Conservation (phyloP, 2,113 vertebrate genomes). For the Cromileptes altivelis region DNA sequence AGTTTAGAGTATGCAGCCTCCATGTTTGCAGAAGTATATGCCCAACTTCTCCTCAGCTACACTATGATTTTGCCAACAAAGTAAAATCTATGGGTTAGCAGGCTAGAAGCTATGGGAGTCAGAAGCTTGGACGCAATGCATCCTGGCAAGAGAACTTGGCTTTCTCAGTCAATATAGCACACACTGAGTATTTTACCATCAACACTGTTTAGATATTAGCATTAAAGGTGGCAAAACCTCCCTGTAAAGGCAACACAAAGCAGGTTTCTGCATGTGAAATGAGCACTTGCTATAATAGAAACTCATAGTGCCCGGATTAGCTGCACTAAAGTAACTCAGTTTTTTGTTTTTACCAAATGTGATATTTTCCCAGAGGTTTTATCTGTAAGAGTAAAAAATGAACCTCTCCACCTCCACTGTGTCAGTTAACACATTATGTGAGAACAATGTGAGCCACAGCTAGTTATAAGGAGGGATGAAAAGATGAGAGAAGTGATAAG, state of each 20-base stretch:
- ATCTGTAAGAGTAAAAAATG: neutral
- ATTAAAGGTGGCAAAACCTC: no score
- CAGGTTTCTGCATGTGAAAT: neutral
- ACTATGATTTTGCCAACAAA: no score
- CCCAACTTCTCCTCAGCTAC: no score
- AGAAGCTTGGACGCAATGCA: no score
- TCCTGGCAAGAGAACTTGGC: no score
- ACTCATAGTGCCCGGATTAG: neutral
- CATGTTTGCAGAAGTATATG: no score
- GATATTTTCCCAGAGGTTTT: neutral
- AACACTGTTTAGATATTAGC: no score
- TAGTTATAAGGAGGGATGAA: constrained; percentile 8
- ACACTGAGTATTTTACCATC: no score
- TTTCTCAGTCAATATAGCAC: no score
- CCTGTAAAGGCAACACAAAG: neutral
- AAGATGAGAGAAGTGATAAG: constrained; percentile 12
- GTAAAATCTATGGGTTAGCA: no score
- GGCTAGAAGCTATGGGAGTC: no score
- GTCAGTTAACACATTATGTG: neutral
- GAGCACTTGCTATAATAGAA: neutral
- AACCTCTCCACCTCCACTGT: neutral
- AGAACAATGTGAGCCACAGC: neutral
- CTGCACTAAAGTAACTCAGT: neutral
- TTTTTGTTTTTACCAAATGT: neutral
- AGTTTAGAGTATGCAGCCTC: no score